Base-by-base conservation (phyloP, 2,888 invertebrate species). In the Melanophora roralis region DNA sequence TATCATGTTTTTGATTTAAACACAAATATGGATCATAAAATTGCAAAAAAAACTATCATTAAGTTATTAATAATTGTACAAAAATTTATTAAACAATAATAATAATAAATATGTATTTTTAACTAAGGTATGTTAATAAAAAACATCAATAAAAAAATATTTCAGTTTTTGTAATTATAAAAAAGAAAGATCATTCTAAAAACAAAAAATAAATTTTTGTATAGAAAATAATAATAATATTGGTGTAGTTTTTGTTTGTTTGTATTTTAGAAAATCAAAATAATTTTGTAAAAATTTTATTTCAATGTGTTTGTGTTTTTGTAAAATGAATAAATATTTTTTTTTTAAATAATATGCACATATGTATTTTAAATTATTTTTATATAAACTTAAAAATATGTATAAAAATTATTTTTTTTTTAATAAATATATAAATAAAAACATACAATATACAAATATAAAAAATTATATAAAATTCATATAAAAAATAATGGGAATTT, bases 401-500 rank as follows among this genome's bases (percentile, higher is more conserved):
- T 27, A 27, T 23, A 23, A 59, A 19, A 45, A n/a, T 19, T 59
- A 40, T 40, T n/a, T 59, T 53, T 21, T 69, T 62, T 62, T 62
- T 68, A 76, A 55, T 74, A 65, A 57, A 55, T 23, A 74, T 16
- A 45, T 45, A 45, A 3, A 21, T 45, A 45, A 4, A 19, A 19
- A 19, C 19, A 19, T 40, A 40, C 9, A 45, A 34, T 23, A 49
- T 49, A 43, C 6, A 43, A 43, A 27, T 53, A n/a, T n/a, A n/a
- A n/a, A 45, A 4, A 19, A 19, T 11, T 19, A 19, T 40, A 40
- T 7, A 45, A 34, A 27, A 49, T 49, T 32, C 6, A 43, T 32
- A 27, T 53, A 67, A 34, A 51, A 60, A 69, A 53, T 79, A 79
- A 79, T 75, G 75, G 71, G 79, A 79, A 79, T 79, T 79, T 79